These are phyloP conservation scores for Synergus umbraculus DNA, from an alignment of 2,888 invertebrate genomes.

Conservation along the genomic window DNA sequence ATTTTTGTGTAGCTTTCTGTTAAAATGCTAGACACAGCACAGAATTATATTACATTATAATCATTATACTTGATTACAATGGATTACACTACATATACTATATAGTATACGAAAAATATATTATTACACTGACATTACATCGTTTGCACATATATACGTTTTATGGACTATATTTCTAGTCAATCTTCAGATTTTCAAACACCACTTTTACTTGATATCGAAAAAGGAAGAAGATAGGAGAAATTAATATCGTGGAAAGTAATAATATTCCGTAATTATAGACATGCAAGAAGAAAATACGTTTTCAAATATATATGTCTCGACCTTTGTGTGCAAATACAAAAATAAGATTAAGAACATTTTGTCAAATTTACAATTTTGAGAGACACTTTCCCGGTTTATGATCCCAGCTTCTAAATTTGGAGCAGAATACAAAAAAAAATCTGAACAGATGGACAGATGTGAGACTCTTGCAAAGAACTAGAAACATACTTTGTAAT, in stretches of 20 bases:
- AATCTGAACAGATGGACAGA: background rate
- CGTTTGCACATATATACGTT: too few relatives aligned
- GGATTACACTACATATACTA: background rate
- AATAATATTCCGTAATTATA: background rate
- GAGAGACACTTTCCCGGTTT: conserved; percentile 25
- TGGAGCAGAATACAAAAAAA: conserved; percentile 24
- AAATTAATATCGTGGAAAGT: background rate
- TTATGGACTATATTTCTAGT: background rate
- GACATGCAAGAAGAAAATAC: background rate
- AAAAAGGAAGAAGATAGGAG: background rate
- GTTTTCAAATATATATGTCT: background rate
- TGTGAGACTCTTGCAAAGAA: conserved; percentile 17
- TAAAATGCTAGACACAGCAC: background rate
- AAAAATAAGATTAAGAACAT: background rate
- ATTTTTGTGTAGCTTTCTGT: background rate
- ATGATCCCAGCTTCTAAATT: conserved; percentile 12
- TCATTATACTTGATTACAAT: too few relatives aligned
- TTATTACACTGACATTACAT: too few relatives aligned
- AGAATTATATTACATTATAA: background rate
- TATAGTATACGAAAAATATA: too few relatives aligned
- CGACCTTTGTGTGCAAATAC: background rate
- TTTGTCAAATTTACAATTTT: conserved; percentile 7
- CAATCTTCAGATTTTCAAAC: background rate
- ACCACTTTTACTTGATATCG: background rate
- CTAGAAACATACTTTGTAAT: conserved; percentile 25